Evolutionary conservation across 2,797 vertebrate genomes (phyloP).

Genomic region (Premnoplex brunnescens): DNA sequence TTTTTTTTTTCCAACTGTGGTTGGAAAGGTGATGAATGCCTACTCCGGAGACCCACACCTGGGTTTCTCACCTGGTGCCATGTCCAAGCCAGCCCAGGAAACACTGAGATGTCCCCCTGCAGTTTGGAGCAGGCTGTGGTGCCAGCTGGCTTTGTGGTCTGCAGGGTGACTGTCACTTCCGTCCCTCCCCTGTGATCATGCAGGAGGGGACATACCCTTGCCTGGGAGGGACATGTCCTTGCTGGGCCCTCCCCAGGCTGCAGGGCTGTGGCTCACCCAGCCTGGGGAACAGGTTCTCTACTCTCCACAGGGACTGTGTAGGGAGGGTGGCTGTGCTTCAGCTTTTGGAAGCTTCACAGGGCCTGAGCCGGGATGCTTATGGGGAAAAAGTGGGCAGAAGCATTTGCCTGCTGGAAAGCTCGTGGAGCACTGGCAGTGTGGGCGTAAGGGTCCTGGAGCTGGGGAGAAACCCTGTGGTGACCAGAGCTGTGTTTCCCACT

Average conservation of each 20-base stretch:
- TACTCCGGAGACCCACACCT: neutral
- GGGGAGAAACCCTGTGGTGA: neutral
- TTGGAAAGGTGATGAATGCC: neutral
- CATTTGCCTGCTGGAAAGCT: neutral
- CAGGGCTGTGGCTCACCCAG: slow-evolving; percentile 1
- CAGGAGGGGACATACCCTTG: neutral
- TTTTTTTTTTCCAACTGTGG: neutral
- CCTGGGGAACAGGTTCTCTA: slow-evolving; percentile 28
- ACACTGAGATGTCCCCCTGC: neutral
- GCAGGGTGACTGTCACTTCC: neutral
- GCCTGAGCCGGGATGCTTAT: neutral
- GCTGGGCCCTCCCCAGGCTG: neutral
- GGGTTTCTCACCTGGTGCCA: neutral
- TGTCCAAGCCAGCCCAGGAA: neutral
- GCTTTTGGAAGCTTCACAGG: neutral
- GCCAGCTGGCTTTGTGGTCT: neutral
- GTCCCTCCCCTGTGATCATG: neutral
- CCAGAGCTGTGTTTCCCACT: neutral
- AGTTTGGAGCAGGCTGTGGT: neutral
- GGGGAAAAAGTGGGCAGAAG: rapidly evolving
- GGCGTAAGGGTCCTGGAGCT: neutral
- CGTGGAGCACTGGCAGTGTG: neutral
- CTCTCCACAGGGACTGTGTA: neutral
- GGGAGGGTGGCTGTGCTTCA: neutral
- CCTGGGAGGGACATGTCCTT: neutral